Evolutionary conservation across 2,113 vertebrate species (phyloP).

Genomic region (Rhinoptilus africanus): DNA sequence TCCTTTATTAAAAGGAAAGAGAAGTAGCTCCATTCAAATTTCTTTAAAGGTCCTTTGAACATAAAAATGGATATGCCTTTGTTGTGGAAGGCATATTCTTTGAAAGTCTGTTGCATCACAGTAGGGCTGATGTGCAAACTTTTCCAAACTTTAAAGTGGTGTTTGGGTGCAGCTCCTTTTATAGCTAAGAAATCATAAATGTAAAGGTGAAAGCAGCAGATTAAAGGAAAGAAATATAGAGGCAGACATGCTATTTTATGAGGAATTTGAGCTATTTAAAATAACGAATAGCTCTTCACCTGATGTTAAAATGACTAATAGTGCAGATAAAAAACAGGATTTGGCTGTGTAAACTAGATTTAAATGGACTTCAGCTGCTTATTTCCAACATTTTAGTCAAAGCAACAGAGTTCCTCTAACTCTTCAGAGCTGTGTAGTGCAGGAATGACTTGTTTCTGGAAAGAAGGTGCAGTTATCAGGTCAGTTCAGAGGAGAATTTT

Average conservation of each 20-base stretch:
- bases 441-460: background rate
- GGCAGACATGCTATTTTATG: background rate
- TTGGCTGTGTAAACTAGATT: background rate
- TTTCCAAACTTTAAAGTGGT: background rate
- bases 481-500: background rate
- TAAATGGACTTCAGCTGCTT: background rate
- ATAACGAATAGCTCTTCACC: slow-evolving; percentile 22
- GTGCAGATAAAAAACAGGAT: background rate
- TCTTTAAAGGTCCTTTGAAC: background rate
- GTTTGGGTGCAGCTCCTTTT: background rate
- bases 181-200: background rate
- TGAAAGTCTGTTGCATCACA: background rate
- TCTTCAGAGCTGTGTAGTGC: background rate
- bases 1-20: background rate
- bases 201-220: background rate
- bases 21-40: background rate
- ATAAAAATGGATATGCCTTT: background rate
- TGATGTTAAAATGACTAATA: slow-evolving; percentile 24
- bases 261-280: slow-evolving; percentile 1
- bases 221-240: slow-evolving; percentile 20
- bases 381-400: background rate
- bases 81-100: background rate
- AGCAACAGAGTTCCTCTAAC: background rate
- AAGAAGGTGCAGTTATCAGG: background rate
- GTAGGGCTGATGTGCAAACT: background rate